Base-by-base conservation (phyloP, 1,140 invertebrate species). In the Palaemon carinicauda region DNA sequence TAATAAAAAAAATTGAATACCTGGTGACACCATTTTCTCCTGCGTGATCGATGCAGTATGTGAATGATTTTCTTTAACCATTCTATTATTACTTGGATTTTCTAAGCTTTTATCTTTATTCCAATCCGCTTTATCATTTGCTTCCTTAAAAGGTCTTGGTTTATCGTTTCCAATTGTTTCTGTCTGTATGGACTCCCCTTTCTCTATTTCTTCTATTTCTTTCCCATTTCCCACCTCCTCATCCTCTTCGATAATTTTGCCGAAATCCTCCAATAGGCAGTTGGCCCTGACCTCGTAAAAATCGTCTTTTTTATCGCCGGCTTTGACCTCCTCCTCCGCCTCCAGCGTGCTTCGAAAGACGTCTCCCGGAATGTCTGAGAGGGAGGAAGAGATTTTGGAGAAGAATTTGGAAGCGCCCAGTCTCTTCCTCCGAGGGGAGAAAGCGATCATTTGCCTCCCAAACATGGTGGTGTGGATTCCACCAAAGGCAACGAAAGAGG, bases 321-420 rank as follows among this genome's bases (percentile, higher is more conserved):
- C 50, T 5, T 33, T 21, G 21, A 41, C 24, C 19, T 51, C 29
- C 19, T 51, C 29, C 19, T 21, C 50, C 24, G 29, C 29, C 52
- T 29, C 27, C 24, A 17, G 15, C 15, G 12, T 24, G 17, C 7
- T 21, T 56, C 19, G 17, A 29, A 12, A 21, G 41, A 27, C 75
- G 5, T 4, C 81, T 51, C 41, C 54, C 50, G 83, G 56, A n/a
- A 86, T 86, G 77, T 86, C 83, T 14, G 83, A 80, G 53, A 86
- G 83, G 7, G 83, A 84, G 31, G 73, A 60, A 21, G 83, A 79
- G 21, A 74, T 21, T 31, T 73, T 79, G 14, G 65, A 71, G 77
- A 80, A 73, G 65, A 86, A 79, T 12, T 24, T n/a, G 10, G 77
- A 29, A 75, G 83, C 27, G 33, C 60, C 31, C 3, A 2, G 21